Evolutionary conservation across 2,888 invertebrate species (phyloP).

Genomic region (Rutpela maculata): DNA sequence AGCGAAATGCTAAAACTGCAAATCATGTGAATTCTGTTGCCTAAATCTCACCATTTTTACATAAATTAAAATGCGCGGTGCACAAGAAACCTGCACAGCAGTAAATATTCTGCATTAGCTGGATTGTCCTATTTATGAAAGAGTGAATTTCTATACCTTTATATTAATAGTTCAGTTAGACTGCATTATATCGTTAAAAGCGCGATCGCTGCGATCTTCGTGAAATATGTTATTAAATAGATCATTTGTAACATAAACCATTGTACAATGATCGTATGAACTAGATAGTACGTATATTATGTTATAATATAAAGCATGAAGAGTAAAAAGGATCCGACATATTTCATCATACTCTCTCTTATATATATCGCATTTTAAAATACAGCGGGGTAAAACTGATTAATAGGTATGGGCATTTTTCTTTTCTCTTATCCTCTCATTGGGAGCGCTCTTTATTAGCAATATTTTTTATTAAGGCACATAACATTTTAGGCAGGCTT

Average conservation of each 20-base stretch:
- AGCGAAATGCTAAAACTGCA: not conserved
- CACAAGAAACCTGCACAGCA: slow-evolving; percentile 6
- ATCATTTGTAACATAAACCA: not conserved
- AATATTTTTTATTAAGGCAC: slow-evolving; percentile 17
- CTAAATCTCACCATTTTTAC: slow-evolving; percentile 12
- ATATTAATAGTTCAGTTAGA: slow-evolving; percentile 5
- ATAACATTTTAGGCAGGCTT: not conserved
- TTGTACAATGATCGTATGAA: not conserved
- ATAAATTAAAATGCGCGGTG: slow-evolving; percentile 16
- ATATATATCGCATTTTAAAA: slow-evolving; percentile 16
- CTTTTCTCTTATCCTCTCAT: slow-evolving; percentile 22
- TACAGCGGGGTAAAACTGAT: slow-evolving; percentile 24
- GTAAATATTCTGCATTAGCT: not conserved
- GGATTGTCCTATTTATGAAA: not conserved
- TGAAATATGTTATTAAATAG: slow-evolving; percentile 10
- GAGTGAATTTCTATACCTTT: not conserved
- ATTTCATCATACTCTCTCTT: slow-evolving; percentile 13
- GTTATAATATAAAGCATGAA: not conserved
- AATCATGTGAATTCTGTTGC: slow-evolving; percentile 13
- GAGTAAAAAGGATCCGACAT: not conserved
- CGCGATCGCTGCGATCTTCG: not conserved
- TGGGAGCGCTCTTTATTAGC: slow-evolving; percentile 17
- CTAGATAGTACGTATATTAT: not conserved
- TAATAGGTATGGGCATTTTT: slow-evolving; percentile 22
- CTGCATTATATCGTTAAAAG: slow-evolving; percentile 6